Evolutionary conservation across 2,113 vertebrate genomes (phyloP).

Genomic region (Actenoides lindsayi): DNA sequence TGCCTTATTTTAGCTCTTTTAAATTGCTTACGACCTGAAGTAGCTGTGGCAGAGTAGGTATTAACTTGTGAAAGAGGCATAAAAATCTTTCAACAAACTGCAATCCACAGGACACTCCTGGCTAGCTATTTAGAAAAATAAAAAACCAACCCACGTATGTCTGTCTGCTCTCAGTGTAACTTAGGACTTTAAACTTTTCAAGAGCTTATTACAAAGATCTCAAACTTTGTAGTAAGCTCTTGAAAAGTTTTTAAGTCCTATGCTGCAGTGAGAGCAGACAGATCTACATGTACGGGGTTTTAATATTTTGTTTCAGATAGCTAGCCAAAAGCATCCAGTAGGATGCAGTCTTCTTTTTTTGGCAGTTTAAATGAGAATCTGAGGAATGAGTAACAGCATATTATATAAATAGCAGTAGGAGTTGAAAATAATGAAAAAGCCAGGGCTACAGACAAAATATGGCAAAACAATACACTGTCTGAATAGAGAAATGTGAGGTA

Average conservation of each 20-base stretch:
- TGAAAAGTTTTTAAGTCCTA: neutral
- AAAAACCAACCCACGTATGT: fast-evolving
- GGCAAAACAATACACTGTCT: neutral
- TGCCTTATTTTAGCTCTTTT: neutral
- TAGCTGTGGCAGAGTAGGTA: neutral
- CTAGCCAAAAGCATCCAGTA: neutral
- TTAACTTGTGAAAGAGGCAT: neutral
- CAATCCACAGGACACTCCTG: neutral
- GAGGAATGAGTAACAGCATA: neutral
- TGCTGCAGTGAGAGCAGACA: neutral
- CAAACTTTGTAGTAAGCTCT: neutral
- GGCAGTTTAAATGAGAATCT: neutral
- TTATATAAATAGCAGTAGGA: neutral
- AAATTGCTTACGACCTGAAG: neutral
- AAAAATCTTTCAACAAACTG: neutral
- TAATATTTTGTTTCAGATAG: neutral
- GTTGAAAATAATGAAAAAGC: neutral
- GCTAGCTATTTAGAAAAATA: neutral
- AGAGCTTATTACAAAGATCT: neutral
- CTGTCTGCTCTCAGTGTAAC: neutral
- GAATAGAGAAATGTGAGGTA: neutral
- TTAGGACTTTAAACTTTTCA: neutral
- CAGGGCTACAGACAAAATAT: neutral
- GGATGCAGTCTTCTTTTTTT: neutral
- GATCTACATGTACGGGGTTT: neutral